Conservation (phyloP, 2,888 invertebrate genomes). For the Meliscaeva auricollis region DNA sequence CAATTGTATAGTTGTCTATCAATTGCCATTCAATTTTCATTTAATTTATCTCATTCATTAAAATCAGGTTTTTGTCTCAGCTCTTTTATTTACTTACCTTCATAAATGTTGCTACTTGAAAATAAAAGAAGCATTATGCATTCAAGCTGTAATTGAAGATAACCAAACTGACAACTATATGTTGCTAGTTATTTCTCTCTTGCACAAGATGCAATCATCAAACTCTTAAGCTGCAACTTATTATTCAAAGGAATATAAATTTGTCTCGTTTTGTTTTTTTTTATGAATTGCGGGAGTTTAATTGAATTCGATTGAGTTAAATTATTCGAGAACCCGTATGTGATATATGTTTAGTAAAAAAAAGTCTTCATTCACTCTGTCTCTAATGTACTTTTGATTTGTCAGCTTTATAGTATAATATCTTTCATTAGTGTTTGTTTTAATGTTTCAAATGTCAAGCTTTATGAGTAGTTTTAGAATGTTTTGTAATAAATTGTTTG, state of each 20-base stretch:
- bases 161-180: conserved; percentile 41
- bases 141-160: conserved; percentile 2
- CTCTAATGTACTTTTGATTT: conserved; percentile 16
- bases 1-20: too few species aligned
- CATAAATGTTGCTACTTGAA: neutral
- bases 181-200: conserved; percentile 28
- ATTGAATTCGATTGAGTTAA: conserved; percentile 45
- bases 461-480: neutral
- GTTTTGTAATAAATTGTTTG: conserved; percentile 20
- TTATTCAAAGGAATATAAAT: neutral
- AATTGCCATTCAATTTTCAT: neutral
- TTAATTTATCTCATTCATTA: neutral
- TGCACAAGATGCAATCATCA: conserved; percentile 48
- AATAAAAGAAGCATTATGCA: neutral
- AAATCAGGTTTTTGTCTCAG: conserved; percentile 16
- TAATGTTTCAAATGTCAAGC: conserved; percentile 37
- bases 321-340: conserved; percentile 28
- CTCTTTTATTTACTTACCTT: neutral
- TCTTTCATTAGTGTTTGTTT: conserved; percentile 36
- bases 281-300: conserved; percentile 28
- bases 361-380: conserved; percentile 9
- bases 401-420: conserved; percentile 17
- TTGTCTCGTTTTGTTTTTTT: neutral
- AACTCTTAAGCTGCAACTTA: neutral
- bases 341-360: conserved; percentile 31